A percentile compares a stretch with the other conserved stretches of the same genome.
These are phyloP conservation scores for Dermolepida albohirtum DNA, from an alignment of 2,888 invertebrate genomes.

Conservation along the genomic window DNA sequence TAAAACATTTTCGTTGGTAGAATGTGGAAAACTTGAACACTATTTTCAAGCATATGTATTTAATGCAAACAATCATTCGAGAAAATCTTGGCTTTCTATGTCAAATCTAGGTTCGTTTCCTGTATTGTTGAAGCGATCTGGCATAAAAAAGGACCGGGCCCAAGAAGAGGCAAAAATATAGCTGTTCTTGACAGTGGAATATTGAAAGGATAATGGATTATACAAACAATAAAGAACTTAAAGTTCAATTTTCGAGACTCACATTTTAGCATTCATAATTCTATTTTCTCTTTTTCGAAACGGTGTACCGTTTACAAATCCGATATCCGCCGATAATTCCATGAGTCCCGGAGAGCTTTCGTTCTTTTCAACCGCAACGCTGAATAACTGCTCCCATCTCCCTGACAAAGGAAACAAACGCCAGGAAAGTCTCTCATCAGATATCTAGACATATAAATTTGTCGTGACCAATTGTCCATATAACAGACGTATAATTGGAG, in stretches of 20 bases:
- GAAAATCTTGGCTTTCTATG: too few relatives aligned
- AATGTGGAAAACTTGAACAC: too few relatives aligned
- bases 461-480: not conserved
- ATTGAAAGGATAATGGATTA: slow-evolving; percentile 23
- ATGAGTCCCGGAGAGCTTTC: slow-evolving; percentile 1
- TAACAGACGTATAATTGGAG: too few relatives aligned
- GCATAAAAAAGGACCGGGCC: too few relatives aligned
- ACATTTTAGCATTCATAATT: slow-evolving; percentile 15
- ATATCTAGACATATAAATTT: slow-evolving; percentile 14
- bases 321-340: slow-evolving; percentile 12
- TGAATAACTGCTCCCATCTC: not conserved
- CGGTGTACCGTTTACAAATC: slow-evolving; percentile 12
- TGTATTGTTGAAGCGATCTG: too few relatives aligned
- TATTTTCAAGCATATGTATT: too few relatives aligned
- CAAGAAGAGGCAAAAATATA: not conserved
- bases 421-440: slow-evolving; percentile 9
- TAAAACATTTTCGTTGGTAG: too few relatives aligned
- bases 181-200: slow-evolving; percentile 18
- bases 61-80: too few relatives aligned
- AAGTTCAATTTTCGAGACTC: not conserved
- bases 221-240: slow-evolving; percentile 21
- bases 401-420: slow-evolving; percentile 12
- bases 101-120: too few relatives aligned
- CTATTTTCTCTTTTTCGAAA: not conserved
- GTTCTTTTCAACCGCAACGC: slow-evolving; percentile 16